Percentiles rank a stretch among this genome's conserved stretches.
These are phyloP conservation scores for Selene dorsalis DNA, from an alignment of 2,797 vertebrate genomes.

Conservation along the genomic window DNA sequence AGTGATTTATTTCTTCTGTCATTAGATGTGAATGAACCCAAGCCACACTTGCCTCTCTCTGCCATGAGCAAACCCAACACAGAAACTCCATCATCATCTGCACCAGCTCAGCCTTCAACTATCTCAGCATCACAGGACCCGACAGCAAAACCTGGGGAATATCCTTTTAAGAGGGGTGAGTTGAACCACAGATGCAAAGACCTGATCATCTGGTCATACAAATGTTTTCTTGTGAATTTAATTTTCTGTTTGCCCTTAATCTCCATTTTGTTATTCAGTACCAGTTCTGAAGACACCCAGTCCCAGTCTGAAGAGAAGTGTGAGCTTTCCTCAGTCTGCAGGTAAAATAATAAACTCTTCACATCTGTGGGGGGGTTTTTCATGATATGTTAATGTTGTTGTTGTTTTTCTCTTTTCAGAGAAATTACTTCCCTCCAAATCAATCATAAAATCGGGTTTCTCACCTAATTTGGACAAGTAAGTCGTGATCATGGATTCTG, in stretches of 20 bases:
- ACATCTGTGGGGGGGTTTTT: background rate
- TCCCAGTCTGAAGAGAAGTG: constrained; percentile 78
- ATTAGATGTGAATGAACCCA: constrained; percentile 59
- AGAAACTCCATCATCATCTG: constrained; percentile 61
- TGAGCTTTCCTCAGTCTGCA: constrained; percentile 80
- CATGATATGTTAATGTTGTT: background rate
- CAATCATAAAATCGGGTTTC: constrained; percentile 77
- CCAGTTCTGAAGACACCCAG: constrained; percentile 77
- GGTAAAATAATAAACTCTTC: constrained; percentile 64
- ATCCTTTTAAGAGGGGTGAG: constrained; percentile 84
- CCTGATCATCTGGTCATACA: no score
- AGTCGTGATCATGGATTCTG: constrained; percentile 17
- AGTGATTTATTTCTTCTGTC: background rate
- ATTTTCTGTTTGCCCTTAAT: background rate
- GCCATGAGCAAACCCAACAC: constrained; percentile 48
- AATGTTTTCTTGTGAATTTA: background rate
- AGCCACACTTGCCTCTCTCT: constrained; percentile 42
- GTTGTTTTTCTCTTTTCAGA: constrained; percentile 71
- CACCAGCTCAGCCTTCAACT: constrained; percentile 38
- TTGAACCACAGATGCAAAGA: constrained; percentile 1
- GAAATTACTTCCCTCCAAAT: constrained; percentile 82
- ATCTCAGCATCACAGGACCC: constrained; percentile 71
- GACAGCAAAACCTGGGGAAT: constrained; percentile 78
- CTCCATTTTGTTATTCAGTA: constrained; percentile 38
- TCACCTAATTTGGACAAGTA: constrained; percentile 77